Percentiles rank a stretch among this genome's conserved stretches.
These are phyloP conservation scores for Eupithecia vulgata DNA, from an alignment of 2,888 invertebrate species.

Conservation along the genomic window DNA sequence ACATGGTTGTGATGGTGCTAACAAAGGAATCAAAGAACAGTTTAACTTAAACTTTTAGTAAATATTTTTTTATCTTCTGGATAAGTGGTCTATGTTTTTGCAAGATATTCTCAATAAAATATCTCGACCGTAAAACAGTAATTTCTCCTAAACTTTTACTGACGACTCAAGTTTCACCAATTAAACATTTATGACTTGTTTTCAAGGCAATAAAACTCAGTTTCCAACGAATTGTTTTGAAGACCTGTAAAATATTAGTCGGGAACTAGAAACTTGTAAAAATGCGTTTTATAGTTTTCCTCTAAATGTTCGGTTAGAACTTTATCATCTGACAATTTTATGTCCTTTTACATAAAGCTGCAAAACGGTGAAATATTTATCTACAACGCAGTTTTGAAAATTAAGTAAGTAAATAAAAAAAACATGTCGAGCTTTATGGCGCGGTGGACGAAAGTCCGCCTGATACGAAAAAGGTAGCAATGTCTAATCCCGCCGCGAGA, in stretches of 20 bases:
- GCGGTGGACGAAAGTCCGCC: no score
- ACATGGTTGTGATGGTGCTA: no score
- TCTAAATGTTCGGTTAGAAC: neutral
- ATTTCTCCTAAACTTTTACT: slow-evolving; percentile 13
- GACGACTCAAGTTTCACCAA: slow-evolving; percentile 5
- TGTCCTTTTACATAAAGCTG: neutral
- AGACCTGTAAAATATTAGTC: slow-evolving; percentile 61
- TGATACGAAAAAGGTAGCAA: no score
- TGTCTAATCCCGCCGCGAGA: no score
- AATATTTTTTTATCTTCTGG: neutral
- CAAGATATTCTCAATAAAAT: slow-evolving; percentile 4
- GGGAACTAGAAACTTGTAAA: slow-evolving; percentile 66
- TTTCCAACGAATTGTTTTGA: slow-evolving; percentile 28
- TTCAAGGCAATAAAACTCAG: slow-evolving; percentile 17
- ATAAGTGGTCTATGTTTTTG: neutral
- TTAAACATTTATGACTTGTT: slow-evolving; percentile 18
- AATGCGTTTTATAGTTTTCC: neutral
- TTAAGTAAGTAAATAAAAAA: no score
- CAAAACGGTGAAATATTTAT: neutral
- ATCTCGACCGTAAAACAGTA: slow-evolving; percentile 3
- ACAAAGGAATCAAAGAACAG: neutral
- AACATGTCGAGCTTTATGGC: no score
- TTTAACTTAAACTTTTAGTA: neutral
- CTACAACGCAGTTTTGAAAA: neutral
- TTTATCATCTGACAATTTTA: slow-evolving; percentile 4